These are phyloP conservation scores for Furcifer pardalis DNA, from an alignment of 2,797 vertebrate genomes.

Conservation along the genomic window DNA sequence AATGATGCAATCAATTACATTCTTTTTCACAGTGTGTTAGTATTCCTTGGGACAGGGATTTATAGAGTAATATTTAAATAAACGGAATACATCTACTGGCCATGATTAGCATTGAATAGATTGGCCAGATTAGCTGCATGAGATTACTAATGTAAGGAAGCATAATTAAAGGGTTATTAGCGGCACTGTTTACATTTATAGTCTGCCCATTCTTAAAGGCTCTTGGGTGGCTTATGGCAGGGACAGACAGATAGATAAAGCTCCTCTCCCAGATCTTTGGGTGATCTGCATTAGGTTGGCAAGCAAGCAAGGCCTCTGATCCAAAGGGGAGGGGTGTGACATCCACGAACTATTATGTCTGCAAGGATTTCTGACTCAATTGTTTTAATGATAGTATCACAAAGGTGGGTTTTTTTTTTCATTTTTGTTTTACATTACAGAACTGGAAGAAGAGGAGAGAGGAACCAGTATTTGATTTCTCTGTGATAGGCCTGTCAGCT, in stretches of 20 bases:
- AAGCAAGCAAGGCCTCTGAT: too few relatives aligned
- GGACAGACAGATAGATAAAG: not conserved
- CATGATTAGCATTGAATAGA: not conserved
- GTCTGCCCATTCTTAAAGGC: not conserved
- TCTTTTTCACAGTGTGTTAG: not conserved
- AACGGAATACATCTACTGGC: not conserved
- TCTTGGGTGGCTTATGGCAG: too few relatives aligned
- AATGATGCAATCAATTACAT: slow-evolving; percentile 4
- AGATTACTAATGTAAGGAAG: not conserved
- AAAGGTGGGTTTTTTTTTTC: not conserved
- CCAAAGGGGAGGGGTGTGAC: too few relatives aligned
- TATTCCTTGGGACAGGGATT: not conserved
- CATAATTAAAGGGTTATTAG: not conserved
- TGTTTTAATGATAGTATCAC: not conserved
- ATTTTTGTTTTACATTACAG: not conserved
- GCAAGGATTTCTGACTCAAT: not conserved
- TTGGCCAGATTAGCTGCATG: slow-evolving; percentile 1
- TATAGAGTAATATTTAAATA: not conserved
- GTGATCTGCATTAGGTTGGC: not conserved
- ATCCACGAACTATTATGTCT: too few relatives aligned
- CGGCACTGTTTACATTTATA: not conserved
- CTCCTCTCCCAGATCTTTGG: not conserved
- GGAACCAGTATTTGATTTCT: not conserved
- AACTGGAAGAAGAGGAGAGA: not conserved
- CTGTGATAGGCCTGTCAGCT: not conserved